A percentile compares a stretch with the other conserved stretches of the same genome.
phyloP scores from a whole-genome alignment of 2,888 invertebrate genomes.

The Lithophane semibrunnea region DNA sequence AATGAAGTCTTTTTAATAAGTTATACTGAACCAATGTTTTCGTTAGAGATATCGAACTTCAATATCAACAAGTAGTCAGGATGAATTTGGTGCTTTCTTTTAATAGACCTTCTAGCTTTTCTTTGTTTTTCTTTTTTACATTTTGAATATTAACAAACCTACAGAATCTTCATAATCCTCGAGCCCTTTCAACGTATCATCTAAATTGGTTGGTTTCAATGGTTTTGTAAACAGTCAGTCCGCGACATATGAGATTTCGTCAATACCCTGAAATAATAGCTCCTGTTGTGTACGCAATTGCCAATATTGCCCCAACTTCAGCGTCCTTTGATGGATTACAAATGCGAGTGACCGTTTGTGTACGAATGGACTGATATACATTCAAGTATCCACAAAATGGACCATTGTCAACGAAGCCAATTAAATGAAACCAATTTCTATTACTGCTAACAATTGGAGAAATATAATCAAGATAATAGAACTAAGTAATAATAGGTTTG shows the following conservation, averaged over 20 bases:
- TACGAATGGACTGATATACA: conserved; percentile 7
- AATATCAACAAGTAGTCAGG: not conserved
- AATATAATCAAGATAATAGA: conserved; percentile 30
- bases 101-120: no score
- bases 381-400: conserved; percentile 18
- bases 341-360: conserved; percentile 29
- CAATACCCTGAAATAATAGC: conserved; percentile 33
- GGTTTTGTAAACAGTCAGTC: conserved; percentile 12
- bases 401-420: conserved; percentile 22
- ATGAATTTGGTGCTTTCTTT: not conserved
- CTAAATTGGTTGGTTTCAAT: not conserved
- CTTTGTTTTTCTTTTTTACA: not conserved
- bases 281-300: conserved; percentile 20
- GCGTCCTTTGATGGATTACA: conserved; percentile 38
- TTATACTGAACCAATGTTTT: conserved; percentile 13
- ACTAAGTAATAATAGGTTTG: conserved; percentile 26
- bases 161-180: not conserved
- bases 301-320: conserved; percentile 27
- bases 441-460: conserved; percentile 15
- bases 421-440: conserved; percentile 41
- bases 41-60: not conserved
- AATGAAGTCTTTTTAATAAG: conserved; percentile 19
- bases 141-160: not conserved
- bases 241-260: conserved; percentile 19
- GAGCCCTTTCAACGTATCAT: not conserved